Evolutionary conservation across 2,888 invertebrate genomes (phyloP).

Genomic region (Leptopilina myrica): DNA sequence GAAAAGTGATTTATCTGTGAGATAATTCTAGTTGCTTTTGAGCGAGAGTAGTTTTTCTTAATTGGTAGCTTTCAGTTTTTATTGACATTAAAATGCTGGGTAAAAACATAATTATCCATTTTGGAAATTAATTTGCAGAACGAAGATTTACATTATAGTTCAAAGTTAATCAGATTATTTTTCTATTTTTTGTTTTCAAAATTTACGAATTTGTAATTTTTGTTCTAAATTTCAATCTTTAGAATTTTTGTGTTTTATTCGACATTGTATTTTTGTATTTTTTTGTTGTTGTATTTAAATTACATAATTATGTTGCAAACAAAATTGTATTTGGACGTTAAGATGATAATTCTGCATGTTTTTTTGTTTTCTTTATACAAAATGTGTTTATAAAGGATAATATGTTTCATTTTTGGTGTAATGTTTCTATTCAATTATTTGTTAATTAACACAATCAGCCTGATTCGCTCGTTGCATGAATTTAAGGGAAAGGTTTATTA

Average conservation of each 20-base stretch:
- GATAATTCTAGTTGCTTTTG: conserved; percentile 28
- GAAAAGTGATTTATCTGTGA: conserved; percentile 54
- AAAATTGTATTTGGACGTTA: too few relatives aligned
- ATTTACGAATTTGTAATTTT: not conserved
- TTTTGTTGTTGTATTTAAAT: too few relatives aligned
- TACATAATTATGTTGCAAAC: too few relatives aligned
- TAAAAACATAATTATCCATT: not conserved
- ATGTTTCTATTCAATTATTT: not conserved
- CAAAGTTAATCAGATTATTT: not conserved
- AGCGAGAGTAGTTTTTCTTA: conserved; percentile 20
- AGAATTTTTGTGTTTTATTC: too few relatives aligned
- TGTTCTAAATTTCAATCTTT: too few relatives aligned
- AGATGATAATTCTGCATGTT: not conserved
- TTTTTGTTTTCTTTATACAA: not conserved
- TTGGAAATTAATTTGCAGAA: not conserved
- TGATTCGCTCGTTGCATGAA: conserved; percentile 65
- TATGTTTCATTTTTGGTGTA: not conserved
- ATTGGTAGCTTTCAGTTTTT: conserved; percentile 34
- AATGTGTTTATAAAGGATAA: not conserved
- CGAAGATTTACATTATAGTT: not conserved
- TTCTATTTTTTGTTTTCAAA: too few relatives aligned
- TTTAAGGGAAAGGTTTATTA: conserved; percentile 47
- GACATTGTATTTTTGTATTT: too few relatives aligned
- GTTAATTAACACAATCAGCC: conserved; percentile 59
- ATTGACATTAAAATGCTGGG: not conserved